phyloP scores from a whole-genome alignment of 1,140 invertebrate species.

The Condylostylus longicornis region DNA sequence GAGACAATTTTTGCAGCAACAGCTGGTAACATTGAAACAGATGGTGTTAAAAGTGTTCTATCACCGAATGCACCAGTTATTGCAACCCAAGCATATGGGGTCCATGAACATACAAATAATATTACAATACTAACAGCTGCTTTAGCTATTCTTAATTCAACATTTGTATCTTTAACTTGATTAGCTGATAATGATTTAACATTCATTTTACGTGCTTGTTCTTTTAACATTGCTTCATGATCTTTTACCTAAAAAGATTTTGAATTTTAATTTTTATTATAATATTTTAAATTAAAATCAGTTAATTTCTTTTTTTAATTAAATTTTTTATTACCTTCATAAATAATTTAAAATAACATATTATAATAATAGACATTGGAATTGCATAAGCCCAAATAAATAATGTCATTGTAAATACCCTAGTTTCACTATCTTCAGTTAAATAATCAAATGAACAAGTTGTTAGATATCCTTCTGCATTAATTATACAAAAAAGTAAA shows the following conservation, averaged over 20 bases:
- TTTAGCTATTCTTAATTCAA: conserved; percentile 59
- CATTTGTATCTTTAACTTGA: conserved; percentile 46
- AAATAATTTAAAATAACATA: conserved; percentile 54
- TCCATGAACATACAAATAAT: conserved; percentile 59
- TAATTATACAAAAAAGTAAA: background rate
- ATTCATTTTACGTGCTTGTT: conserved; percentile 71
- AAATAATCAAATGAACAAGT: conserved; percentile 62
- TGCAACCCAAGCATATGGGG: conserved; percentile 54
- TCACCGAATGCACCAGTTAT: conserved; percentile 59
- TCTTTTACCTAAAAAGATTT: conserved; percentile 31
- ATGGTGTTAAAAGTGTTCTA: conserved; percentile 39
- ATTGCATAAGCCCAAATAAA: conserved; percentile 55
- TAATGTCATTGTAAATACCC: conserved; percentile 49
- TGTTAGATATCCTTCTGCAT: conserved; percentile 53
- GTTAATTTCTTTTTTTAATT: background rate
- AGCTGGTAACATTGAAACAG: conserved; percentile 56
- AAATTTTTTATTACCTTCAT: conserved; percentile 34
- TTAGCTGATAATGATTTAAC: conserved; percentile 56
- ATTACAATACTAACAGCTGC: conserved; percentile 62
- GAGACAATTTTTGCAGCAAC: conserved; percentile 55
- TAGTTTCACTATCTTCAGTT: conserved; percentile 49
- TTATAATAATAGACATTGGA: conserved; percentile 48
- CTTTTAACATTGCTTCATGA: conserved; percentile 62
- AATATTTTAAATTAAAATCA: background rate
- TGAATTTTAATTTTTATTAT: conserved; percentile 32